Evolutionary conservation across 2,888 invertebrate genomes (phyloP).

Genomic region (Selenia dentaria): DNA sequence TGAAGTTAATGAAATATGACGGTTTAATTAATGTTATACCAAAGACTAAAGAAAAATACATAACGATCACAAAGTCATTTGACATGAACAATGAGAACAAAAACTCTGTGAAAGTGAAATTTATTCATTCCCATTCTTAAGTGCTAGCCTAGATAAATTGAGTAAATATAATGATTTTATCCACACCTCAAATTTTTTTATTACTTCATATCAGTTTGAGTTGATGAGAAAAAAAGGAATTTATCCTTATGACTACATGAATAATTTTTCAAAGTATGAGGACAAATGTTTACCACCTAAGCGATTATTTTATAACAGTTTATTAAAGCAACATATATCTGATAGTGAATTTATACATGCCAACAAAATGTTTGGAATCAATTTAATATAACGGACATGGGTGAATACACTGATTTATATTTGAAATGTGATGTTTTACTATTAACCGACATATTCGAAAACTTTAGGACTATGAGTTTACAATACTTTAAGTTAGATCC

Average conservation of each 20-base stretch:
- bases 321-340: neutral
- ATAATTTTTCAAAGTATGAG: constrained; percentile 2
- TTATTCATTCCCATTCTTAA: neutral
- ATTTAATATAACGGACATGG: constrained; percentile 1
- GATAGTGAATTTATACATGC: constrained; percentile 6
- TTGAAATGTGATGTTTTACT: constrained; percentile 7
- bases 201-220: neutral
- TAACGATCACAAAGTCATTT: neutral
- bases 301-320: constrained; percentile 7
- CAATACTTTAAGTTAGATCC: constrained; percentile 7
- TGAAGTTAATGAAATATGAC: neutral
- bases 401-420: constrained; percentile 19
- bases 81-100: neutral
- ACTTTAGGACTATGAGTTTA: constrained; percentile 4
- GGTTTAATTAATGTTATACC: neutral
- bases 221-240: neutral
- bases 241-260: constrained; percentile 8
- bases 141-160: neutral
- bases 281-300: constrained; percentile 1
- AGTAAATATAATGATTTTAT: neutral
- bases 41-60: neutral
- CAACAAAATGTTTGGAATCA: neutral
- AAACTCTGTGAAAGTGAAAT: neutral
- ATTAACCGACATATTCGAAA: constrained; percentile 9
- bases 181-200: neutral